These are phyloP conservation scores for Ruditapes philippinarum DNA, from an alignment of 1,140 invertebrate species.

Conservation along the genomic window DNA sequence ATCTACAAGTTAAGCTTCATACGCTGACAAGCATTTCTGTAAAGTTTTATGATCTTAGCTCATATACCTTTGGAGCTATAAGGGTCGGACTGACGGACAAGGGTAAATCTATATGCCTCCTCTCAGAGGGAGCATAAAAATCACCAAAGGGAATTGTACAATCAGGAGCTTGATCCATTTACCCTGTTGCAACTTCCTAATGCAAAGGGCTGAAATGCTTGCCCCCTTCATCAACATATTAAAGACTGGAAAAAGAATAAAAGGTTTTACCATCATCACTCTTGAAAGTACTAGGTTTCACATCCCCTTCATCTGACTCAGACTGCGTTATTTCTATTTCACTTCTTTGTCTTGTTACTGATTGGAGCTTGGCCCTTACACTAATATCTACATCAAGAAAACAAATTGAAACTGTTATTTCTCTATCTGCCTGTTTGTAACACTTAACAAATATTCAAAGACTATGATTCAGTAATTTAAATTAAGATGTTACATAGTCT, in stretches of 20 bases:
- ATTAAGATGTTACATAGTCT: conserved; percentile 8
- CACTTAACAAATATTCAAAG: conserved; percentile 1
- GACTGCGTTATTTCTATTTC: conserved; percentile 6
- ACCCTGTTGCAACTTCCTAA: conserved; percentile 1
- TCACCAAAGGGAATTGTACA: conserved; percentile 5
- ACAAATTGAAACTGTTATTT: conserved; percentile 9
- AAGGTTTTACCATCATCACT: conserved; percentile 6
- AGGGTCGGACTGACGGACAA: too few relatives aligned
- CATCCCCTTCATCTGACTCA: conserved; percentile 4
- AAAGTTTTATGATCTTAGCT: conserved; percentile 3
- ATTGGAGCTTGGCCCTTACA: conserved; percentile 4
- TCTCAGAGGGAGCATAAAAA: background rate
- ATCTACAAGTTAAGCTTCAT: conserved; percentile 3
- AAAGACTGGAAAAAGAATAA: conserved; percentile 8
- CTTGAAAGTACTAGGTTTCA: background rate
- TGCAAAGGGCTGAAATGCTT: conserved; percentile 3
- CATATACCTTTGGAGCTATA: conserved; percentile 1
- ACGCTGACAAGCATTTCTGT: conserved; percentile 5
- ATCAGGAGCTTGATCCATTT: conserved; percentile 6
- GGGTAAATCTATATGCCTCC: too few relatives aligned
- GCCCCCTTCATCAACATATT: conserved; percentile 1
- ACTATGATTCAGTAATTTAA: conserved; percentile 5
- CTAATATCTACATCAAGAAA: conserved; percentile 2
- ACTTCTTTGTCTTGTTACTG: conserved; percentile 6
- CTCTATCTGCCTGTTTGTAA: background rate